Evolutionary conservation across 2,888 invertebrate species (phyloP), one percentile per base, ranked within the genome.

Genomic region (Emmelina monodactyla): DNA sequence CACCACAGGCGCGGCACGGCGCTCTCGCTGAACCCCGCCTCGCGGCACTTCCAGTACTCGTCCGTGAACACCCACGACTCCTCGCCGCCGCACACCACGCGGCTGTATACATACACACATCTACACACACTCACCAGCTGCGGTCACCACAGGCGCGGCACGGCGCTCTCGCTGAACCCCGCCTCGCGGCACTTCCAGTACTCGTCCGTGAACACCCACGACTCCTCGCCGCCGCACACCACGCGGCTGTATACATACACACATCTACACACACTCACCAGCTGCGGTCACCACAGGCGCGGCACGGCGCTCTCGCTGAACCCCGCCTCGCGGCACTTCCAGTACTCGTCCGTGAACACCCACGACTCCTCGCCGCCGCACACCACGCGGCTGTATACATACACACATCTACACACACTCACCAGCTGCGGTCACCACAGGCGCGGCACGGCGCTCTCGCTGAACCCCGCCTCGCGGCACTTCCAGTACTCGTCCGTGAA

Each of bases 401-500:
- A n/a, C n/a, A 43, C 14, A 60, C 62, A 37, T 47, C 48, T 44
- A 56, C 46, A n/a, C 31, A 31, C 35, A 19, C 6, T 29, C 14
- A 40, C 39, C 28, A 53, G 53, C 37, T 39, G 53, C 44, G 69
- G 75, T 86, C 83, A 88, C 88, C 88, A 88, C 37, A 88, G 71
- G 41, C 81, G 63, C 38, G 86, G 85, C 51, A 83, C 75, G 38
- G n/a, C n/a, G n/a, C 80, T 51, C 39, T 72, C 78, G 25, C 73
- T 61, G 73, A 89, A 90, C 32, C 87, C 88, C 1, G 84, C 85
- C 45, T 83, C 85, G 46, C 87, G 86, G 41, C 78, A 75, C 50
- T 87, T 86, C 91, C 91, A 92, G 66, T 92, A 92, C 58, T 86
- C 86, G 34, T 87, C 85, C 44, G 82, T 85, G 70, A 86, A 91